Conservation (phyloP, 2,113 vertebrate genomes). For the Pungitius pungitius region DNA sequence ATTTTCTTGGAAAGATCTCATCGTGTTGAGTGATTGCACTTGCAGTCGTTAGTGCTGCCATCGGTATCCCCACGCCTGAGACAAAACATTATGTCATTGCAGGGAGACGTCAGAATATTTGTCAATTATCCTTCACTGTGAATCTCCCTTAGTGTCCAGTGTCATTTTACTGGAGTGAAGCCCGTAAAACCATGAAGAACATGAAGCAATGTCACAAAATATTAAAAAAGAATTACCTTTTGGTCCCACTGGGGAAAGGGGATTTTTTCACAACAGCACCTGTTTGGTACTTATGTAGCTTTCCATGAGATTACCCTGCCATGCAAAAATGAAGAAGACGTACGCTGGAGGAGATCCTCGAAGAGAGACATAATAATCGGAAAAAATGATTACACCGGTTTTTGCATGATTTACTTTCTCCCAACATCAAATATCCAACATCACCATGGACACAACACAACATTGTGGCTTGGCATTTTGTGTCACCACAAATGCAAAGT, state of each 20-base stretch:
- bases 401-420: conserved; percentile 17
- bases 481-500: conserved; percentile 16
- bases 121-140: background rate
- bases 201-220: background rate
- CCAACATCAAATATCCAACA: conserved; percentile 32
- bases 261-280: conserved; percentile 9
- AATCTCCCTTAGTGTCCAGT: conserved; percentile 5
- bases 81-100: conserved; percentile 39
- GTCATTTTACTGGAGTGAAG: background rate
- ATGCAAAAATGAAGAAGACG: background rate
- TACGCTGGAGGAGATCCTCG: background rate
- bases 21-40: conserved; percentile 63
- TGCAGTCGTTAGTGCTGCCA: conserved; percentile 53
- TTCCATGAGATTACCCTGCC: background rate
- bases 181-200: background rate
- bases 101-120: conserved; percentile 30
- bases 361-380: background rate
- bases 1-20: conserved; percentile 57
- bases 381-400: conserved; percentile 3
- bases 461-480: conserved; percentile 34
- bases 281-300: conserved; percentile 1
- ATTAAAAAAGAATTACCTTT: background rate
- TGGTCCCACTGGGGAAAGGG: background rate
- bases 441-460: conserved; percentile 27
- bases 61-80: conserved; percentile 40